Conservation (phyloP, 2,888 invertebrate genomes). For the Melanostoma mellinum region DNA sequence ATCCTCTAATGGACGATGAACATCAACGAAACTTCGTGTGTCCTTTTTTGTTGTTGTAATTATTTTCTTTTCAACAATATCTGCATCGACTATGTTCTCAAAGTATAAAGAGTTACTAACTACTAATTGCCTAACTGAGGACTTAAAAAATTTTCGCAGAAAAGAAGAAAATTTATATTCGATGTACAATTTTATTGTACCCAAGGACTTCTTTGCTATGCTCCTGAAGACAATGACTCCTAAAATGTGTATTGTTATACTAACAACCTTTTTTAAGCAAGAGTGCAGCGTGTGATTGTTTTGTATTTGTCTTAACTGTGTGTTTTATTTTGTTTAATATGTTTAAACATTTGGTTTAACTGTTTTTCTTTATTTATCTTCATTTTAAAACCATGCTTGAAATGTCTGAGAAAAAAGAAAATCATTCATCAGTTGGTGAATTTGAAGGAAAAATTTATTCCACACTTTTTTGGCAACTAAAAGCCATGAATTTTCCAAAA, state of each 20-base stretch:
- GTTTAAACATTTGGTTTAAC: constrained; percentile 28
- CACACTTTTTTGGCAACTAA: constrained; percentile 1
- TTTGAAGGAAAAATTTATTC: no score
- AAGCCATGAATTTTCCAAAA: neutral
- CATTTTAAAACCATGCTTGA: constrained; percentile 22
- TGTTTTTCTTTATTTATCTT: constrained; percentile 38
- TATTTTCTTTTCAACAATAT: constrained; percentile 65
- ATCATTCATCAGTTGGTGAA: no score
- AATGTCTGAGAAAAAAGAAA: constrained; percentile 8
- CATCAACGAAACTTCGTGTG: constrained; percentile 69
- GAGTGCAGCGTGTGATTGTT: constrained; percentile 72
- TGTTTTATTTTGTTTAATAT: constrained; percentile 46
- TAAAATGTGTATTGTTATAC: constrained; percentile 55
- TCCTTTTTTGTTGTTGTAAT: constrained; percentile 74
- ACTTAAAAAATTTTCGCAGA: constrained; percentile 73
- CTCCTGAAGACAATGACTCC: constrained; percentile 49
- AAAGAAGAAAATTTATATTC: constrained; percentile 62
- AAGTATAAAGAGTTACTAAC: no score
- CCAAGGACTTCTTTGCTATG: constrained; percentile 3
- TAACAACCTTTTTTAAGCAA: constrained; percentile 63
- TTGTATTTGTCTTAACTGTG: constrained; percentile 72
- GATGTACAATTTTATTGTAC: constrained; percentile 49
- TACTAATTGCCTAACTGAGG: constrained; percentile 64
- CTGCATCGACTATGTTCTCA: no score
- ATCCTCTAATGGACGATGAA: constrained; percentile 48